These are phyloP conservation scores for Hyaena hyaena DNA, from an alignment of 2,113 vertebrate genomes.

Conservation along the genomic window DNA sequence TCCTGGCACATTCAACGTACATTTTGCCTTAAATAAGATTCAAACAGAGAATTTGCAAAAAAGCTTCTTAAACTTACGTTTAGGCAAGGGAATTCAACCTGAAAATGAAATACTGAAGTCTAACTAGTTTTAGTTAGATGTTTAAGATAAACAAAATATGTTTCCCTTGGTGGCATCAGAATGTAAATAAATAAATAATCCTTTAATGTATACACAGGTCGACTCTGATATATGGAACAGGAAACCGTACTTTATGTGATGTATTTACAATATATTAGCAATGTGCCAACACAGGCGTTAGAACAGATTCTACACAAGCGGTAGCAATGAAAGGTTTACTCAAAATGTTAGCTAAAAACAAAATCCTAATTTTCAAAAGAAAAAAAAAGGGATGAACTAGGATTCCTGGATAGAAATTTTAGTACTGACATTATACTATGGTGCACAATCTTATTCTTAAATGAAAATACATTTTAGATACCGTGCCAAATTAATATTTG, in stretches of 20 bases:
- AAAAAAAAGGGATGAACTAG: not conserved
- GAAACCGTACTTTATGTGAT: constrained; percentile 39
- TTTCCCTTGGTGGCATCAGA: constrained; percentile 17
- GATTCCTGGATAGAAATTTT: not conserved
- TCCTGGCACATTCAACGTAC: not conserved
- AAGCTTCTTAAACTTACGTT: not conserved
- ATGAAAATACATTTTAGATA: constrained; percentile 24
- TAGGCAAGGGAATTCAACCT: not conserved
- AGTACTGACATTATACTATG: not conserved
- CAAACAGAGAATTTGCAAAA: not conserved
- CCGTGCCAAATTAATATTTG: not conserved
- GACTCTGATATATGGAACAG: not conserved
- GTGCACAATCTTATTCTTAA: not conserved
- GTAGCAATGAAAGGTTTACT: not conserved
- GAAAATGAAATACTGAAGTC: not conserved
- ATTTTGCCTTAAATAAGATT: not conserved
- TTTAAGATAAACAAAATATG: constrained; percentile 8
- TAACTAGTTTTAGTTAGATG: constrained; percentile 32
- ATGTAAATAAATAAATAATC: constrained; percentile 6
- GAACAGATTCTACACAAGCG: not conserved
- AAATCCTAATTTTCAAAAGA: not conserved
- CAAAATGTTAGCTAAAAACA: constrained; percentile 18
- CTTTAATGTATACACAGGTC: not conserved
- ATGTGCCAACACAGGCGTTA: not conserved
- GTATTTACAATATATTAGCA: not conserved